Evolutionary conservation across 2,797 vertebrate species (phyloP).

Genomic region (Heterohyrax brucei): DNA sequence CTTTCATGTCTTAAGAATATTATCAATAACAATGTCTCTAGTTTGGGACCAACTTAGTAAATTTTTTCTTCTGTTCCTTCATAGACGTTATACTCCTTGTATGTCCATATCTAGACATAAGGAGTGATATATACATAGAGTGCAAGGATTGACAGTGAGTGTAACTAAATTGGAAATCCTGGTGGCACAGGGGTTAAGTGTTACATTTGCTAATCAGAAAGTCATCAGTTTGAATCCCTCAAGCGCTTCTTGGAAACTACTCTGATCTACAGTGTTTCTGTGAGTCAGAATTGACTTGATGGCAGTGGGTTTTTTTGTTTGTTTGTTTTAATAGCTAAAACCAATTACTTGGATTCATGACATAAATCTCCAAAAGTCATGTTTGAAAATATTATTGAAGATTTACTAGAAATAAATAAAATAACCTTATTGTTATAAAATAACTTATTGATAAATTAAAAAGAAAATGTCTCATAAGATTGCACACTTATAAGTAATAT

Average conservation of each 20-base stretch:
- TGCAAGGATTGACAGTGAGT: not conserved
- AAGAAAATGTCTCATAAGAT: too few species aligned
- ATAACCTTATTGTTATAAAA: not conserved
- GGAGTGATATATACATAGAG: not conserved
- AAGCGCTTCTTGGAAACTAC: too few species aligned
- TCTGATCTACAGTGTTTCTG: too few species aligned
- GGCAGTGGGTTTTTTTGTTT: too few species aligned
- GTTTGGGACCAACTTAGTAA: not conserved
- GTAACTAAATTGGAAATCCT: not conserved
- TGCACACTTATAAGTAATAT: too few species aligned
- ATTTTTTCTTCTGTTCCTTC: not conserved
- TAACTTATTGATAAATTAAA: too few species aligned
- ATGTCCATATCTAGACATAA: not conserved
- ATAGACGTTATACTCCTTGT: not conserved
- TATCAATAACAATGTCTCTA: not conserved
- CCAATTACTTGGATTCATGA: not conserved
- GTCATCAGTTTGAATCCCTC: too few species aligned
- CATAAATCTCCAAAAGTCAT: not conserved
- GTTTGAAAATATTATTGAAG: not conserved
- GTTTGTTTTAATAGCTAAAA: too few species aligned
- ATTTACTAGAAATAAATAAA: not conserved
- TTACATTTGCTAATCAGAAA: too few species aligned
- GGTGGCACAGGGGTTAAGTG: too few species aligned
- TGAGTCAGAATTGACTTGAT: too few species aligned
- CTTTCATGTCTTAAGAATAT: not conserved